phyloP scores from a whole-genome alignment of 2,797 vertebrate genomes.

The Urosaurus nigricauda region DNA sequence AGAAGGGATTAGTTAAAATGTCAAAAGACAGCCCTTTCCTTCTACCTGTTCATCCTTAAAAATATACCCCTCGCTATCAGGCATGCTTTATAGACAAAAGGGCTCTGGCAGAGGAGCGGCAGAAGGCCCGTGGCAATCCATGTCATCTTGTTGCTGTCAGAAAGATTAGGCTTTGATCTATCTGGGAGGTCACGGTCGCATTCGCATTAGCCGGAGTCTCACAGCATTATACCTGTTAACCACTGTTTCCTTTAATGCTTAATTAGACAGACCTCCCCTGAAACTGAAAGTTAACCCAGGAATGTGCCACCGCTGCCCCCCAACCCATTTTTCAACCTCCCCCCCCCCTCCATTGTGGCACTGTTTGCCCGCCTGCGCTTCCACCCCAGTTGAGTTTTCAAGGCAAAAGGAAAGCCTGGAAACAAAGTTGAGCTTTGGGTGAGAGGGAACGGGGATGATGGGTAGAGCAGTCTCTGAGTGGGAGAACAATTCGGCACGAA shows the following conservation, averaged over 20 bases:
- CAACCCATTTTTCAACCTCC: neutral
- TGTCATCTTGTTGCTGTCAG: constrained; percentile 94
- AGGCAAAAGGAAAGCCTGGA: neutral
- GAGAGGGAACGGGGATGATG: too few species aligned
- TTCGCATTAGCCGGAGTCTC: constrained; percentile 71
- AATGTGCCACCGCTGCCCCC: constrained; percentile 43
- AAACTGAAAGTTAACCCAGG: constrained; percentile 57
- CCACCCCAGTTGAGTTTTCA: too few species aligned
- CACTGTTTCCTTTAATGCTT: constrained; percentile 73
- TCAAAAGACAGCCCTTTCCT: constrained; percentile 89
- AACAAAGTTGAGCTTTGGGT: neutral
- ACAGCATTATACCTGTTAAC: constrained; percentile 78
- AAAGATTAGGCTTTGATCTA: constrained; percentile 87
- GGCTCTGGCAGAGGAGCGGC: constrained; percentile 74
- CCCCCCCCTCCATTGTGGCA: neutral
- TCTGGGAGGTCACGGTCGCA: constrained; percentile 81
- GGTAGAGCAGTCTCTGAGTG: constrained; percentile 43
- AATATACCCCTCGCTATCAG: constrained; percentile 89
- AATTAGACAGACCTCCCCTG: constrained; percentile 69
- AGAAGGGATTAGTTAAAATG: constrained; percentile 96
- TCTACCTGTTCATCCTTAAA: constrained; percentile 96
- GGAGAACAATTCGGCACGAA: constrained; percentile 39
- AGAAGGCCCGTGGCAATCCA: constrained; percentile 84
- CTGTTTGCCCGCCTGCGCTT: neutral
- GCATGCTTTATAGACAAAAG: constrained; percentile 86